Base-by-base conservation (phyloP, 2,888 invertebrate genomes). In the Callyntrura sp. region DNA sequence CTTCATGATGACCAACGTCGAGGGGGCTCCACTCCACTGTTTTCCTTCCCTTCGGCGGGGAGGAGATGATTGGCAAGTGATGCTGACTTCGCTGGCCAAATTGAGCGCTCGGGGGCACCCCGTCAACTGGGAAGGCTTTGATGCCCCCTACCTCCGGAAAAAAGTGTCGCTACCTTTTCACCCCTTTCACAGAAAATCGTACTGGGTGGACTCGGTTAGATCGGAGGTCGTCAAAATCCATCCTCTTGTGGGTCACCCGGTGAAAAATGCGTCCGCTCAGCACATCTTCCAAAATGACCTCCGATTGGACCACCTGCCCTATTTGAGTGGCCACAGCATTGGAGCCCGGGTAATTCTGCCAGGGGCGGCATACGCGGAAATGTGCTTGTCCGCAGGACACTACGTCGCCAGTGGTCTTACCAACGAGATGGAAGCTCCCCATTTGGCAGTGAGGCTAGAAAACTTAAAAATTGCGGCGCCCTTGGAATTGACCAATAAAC, bases 1-100 rank as follows among this genome's bases (percentile, higher is more conserved):
- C n/a, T n/a, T n/a, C n/a, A n/a, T n/a, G n/a, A n/a, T n/a, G n/a
- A n/a, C n/a, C 23, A n/a, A 11, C 86, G 87, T n/a, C 45, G 23
- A 12, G 83, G 81, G 14, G n/a, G 48, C 1, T 17, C 48, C 48
- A 0, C 17, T 83, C 5, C 43, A 20, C 0, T 86, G 87, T 11
- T 35, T 83, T 28, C 88, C 90, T n/a, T 91, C 92, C 3, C 84
- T 92, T 0, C 81, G 89, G 0, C 62, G 79, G 12, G 73, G 23
- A 5, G 43, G 79, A 11, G 65, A 83, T 0, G 91, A 91, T 11
- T 90, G 88, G 90, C 14, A 48, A 11, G 88, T 87, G 0, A 82
- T 90, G 0, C 17, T 92, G n/a, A 57, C 20, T 0, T 68, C 85
- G 9, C 11, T 92, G 0, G 76, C 79, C 6, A 91, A 86, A 14